Evolutionary conservation across 2,113 vertebrate species (phyloP), one percentile per base, ranked within the genome.

Genomic region (Bos indicus): DNA sequence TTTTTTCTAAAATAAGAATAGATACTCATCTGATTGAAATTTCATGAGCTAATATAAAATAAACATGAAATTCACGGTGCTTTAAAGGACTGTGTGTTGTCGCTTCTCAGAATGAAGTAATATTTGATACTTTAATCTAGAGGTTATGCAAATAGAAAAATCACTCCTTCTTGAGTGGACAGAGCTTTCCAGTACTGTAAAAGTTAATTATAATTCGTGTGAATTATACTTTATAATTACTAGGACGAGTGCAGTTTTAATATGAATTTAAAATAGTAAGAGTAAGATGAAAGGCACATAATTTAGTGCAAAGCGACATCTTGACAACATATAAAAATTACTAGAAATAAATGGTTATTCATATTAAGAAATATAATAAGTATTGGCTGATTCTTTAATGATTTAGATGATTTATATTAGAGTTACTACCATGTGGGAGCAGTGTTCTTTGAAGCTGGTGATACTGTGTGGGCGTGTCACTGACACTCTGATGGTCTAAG

Each of bases 161-260:
- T 0, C 2, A 77, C 36, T 82, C 4, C 62, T 96, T 46, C 16
- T 89, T 94, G n/a, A 78, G 30, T 94, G 52, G 64, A 64, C 74
- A 95, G 85, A 96, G 88, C n/a, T 92, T 85, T 67, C 36, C 8
- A 82, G 26, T 92, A 51, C 85, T 82, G 10, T 88, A 85, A 94
- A 97, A 97, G 48, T 96, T 96, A 97, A 90, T 96, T 96, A 94
- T 62, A 23, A 97, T 88, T 86, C 82, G 12, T 86, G 15, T 82
- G 88, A 96, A 92, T 92, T 95, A 94, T 88, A 96, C 51, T 92
- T 97, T 95, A 87, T 95, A 97, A 94, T 95, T 90, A 94, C 19
- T 64, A 85, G 88, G 40, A 23, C 1, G 48, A 96, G 71, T 54
- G 2, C 8, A 85, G 40, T 85, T 90, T 89, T 96, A 88, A 90